Evolutionary conservation across 2,888 invertebrate genomes (phyloP), one percentile per base, ranked within the genome.

Genomic region (Atherix ibis): DNA sequence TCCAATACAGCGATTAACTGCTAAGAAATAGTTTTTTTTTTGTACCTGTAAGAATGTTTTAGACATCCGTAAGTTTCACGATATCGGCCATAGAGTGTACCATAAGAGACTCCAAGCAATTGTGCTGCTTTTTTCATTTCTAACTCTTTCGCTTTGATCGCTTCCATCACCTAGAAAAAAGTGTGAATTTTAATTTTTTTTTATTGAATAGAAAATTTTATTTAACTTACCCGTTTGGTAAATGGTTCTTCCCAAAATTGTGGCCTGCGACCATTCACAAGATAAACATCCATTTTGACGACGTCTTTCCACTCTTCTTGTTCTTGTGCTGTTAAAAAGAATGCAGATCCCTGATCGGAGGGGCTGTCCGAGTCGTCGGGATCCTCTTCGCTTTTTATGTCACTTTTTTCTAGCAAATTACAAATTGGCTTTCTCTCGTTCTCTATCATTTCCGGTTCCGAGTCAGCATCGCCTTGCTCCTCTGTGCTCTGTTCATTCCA

Each of bases 101-200:
- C 88, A 63, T 89, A 89, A 30, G 85, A 87, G 1, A 89, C 88
- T 2, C 88, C 88, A 30, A 88, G 65, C 37, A 89, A 71, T 56
- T 88, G 85, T 3, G 88, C 87, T 3, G 85, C 88, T 45, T 83
- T 83, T 62, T 89, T 89, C 88, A 89, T 88, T 63, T 89, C 88
- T 51, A 89, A 59, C 65, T 85, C 85, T 60, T 88, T 88, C 42
- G 82, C 77, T 49, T 87, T 78, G 18, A 88, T 87, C 13, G 84
- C 82, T 54, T 88, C 87, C 79, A 88, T 82, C 27, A 88, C 71
- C 71, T 71, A 48, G 0, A 39, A 40, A 31, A 16, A 24, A 27
- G n/a, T n/a, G n/a, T n/a, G n/a, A n/a, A n/a, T n/a, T 22, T 8
- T 22, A 6, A 10, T 8, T 22, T 22, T 22, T 8, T 10, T 10